These are phyloP conservation scores for Lepidothrix coronata DNA, from an alignment of 2,113 vertebrate species.

Conservation along the genomic window DNA sequence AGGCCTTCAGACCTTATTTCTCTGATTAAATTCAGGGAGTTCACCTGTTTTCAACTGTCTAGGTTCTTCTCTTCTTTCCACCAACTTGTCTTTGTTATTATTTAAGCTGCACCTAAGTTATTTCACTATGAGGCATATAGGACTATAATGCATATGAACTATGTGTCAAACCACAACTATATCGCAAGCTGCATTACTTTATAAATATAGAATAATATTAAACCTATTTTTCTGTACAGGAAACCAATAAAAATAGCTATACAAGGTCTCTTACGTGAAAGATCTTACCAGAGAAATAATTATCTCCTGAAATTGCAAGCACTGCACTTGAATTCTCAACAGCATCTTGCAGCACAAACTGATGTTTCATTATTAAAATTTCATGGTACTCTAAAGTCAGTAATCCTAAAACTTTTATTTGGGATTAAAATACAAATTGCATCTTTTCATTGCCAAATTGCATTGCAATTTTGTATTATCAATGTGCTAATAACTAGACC, in stretches of 20 bases:
- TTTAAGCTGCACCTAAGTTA: background rate
- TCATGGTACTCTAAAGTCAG: background rate
- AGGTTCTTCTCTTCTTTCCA: background rate
- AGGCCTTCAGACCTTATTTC: background rate
- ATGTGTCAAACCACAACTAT: background rate
- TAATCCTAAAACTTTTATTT: slow-evolving; percentile 1
- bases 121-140: background rate
- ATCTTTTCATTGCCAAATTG: background rate
- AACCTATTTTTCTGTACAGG: background rate
- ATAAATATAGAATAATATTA: slow-evolving; percentile 31
- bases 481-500: background rate
- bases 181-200: background rate
- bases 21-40: background rate
- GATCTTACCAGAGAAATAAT: slow-evolving; percentile 1
- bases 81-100: background rate
- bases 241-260: background rate
- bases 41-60: background rate
- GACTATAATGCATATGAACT: background rate
- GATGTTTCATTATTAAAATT: background rate
- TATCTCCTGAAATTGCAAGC: background rate
- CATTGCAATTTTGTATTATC: background rate
- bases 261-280: background rate
- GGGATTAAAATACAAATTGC: background rate
- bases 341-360: background rate
- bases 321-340: background rate